These are phyloP conservation scores for Rattus norvegicus DNA, from an alignment of 2,113 vertebrate species.

Conservation along the genomic window GRCr8 NC_086031.1:74683001-74683500, in stretches of 20 bases:
- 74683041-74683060: background rate
- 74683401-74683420: background rate
- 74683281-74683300: background rate
- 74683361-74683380: background rate
- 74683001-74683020: background rate
- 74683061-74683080: background rate
- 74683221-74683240: background rate
- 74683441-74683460: background rate
- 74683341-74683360: background rate
- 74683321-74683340: background rate
- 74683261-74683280: background rate
- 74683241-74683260: conserved; percentile 25
- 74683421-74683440: background rate
- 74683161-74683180: conserved; percentile 16
- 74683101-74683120: background rate
- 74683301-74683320: background rate
- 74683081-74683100: background rate
- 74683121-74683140: conserved; percentile 62
- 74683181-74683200: conserved; percentile 58
- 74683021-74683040: background rate
- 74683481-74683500: background rate
- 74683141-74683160: conserved; percentile 28
- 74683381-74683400: background rate
- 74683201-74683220: background rate
- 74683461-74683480: background rate